Conservation (phyloP, 1,140 invertebrate genomes). For the Diabrotica undecimpunctata region DNA sequence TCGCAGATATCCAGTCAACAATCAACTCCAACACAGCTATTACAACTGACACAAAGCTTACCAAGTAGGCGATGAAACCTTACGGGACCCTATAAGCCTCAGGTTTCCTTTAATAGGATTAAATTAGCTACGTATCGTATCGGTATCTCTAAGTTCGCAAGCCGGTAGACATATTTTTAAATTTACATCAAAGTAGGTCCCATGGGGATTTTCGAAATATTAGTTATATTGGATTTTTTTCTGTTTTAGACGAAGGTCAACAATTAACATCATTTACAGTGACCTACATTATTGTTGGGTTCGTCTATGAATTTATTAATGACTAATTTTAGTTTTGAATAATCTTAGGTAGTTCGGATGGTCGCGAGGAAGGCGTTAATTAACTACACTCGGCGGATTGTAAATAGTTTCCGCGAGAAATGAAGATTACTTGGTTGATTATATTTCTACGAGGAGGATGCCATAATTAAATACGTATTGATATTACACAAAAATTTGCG, state of each 20-base stretch:
- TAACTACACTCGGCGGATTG: too few species aligned
- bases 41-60: conserved; percentile 9
- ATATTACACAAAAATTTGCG: too few species aligned
- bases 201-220: not conserved
- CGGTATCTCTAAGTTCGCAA: not conserved
- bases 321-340: not conserved
- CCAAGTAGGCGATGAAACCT: conserved; percentile 15
- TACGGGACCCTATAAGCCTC: conserved; percentile 1
- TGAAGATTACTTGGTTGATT: too few species aligned
- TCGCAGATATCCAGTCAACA: not conserved
- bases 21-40: not conserved
- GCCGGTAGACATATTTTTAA: not conserved
- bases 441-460: too few species aligned
- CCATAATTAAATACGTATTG: too few species aligned
- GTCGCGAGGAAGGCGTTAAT: too few species aligned
- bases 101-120: conserved; percentile 22
- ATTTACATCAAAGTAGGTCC: not conserved
- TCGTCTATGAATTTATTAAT: not conserved
- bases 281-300: conserved; percentile 5
- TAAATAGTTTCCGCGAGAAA: too few species aligned
- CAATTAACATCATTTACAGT: conserved; percentile 9
- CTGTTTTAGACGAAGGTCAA: not conserved
- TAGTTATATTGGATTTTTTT: not conserved
- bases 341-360: not conserved
- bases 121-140: conserved; percentile 13